These are phyloP conservation scores for Anolis apletophallus DNA, from an alignment of 2,797 vertebrate genomes.

Conservation along the genomic window DNA sequence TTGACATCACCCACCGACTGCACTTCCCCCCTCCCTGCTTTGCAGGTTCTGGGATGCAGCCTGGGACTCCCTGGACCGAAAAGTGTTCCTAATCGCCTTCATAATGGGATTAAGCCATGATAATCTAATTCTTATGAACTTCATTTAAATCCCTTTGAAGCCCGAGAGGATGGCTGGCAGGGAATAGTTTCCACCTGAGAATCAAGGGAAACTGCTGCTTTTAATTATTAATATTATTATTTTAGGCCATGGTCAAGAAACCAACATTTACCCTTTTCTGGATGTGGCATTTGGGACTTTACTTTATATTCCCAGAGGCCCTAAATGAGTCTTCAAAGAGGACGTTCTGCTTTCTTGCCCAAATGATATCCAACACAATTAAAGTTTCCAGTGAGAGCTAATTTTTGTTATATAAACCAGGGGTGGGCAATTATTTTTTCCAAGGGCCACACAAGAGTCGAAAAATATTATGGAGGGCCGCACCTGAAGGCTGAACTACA, in stretches of 20 bases:
- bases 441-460: too few species aligned
- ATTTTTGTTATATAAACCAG: too few species aligned
- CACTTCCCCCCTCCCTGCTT: constrained; percentile 5
- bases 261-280: accelerated
- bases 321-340: accelerated
- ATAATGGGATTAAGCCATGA: constrained; percentile 68
- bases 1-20: too few species aligned
- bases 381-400: background rate
- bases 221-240: too few species aligned
- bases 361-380: background rate
- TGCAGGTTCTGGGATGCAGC: constrained; percentile 48
- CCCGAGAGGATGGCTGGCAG: constrained; percentile 55
- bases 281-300: background rate
- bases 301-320: background rate
- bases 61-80: constrained; percentile 32
- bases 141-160: constrained; percentile 67
- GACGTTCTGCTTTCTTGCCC: background rate
- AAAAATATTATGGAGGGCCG: too few species aligned
- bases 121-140: constrained; percentile 68
- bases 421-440: too few species aligned
- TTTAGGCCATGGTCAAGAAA: background rate
- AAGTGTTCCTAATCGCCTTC: constrained; percentile 68
- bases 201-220: constrained; percentile 27
- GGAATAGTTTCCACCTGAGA: constrained; percentile 62
- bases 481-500: too few species aligned